phyloP scores from a whole-genome alignment of 2,797 vertebrate genomes.

The Sebastes wilsoni region DNA sequence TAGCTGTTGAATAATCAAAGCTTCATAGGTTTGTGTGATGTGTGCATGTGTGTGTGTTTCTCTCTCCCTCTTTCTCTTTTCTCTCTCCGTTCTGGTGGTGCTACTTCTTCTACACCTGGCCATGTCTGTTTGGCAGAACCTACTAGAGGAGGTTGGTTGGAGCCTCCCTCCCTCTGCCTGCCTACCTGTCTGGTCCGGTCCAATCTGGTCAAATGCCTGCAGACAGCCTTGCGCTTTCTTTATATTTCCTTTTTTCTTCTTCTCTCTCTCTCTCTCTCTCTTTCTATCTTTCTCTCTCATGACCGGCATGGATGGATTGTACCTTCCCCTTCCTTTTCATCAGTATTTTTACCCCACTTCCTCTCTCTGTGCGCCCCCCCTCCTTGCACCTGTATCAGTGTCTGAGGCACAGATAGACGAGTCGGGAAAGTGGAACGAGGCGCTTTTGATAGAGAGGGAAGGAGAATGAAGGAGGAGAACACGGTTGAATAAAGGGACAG shows the following conservation, averaged over 20 bases:
- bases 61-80: constrained; percentile 57
- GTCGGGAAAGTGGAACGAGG: constrained; percentile 29
- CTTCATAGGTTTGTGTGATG: constrained; percentile 66
- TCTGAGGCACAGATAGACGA: constrained; percentile 36
- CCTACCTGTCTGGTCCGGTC: constrained; percentile 73
- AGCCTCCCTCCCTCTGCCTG: constrained; percentile 80
- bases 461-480: constrained; percentile 1
- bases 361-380: constrained; percentile 42
- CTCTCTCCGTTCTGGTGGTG: constrained; percentile 78
- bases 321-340: constrained; percentile 42
- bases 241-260: background rate
- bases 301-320: constrained; percentile 79
- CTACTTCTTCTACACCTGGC: constrained; percentile 79
- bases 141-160: constrained; percentile 88
- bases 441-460: constrained; percentile 12
- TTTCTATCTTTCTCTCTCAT: constrained; percentile 58
- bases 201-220: constrained; percentile 77
- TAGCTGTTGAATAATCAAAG: constrained; percentile 43
- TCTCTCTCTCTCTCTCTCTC: constrained; percentile 1
- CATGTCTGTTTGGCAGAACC: constrained; percentile 84
- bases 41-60: constrained; percentile 65
- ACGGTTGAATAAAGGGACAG: constrained; percentile 3
- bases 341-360: constrained; percentile 44
- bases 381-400: constrained; percentile 17
- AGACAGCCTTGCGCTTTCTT: constrained; percentile 71